phyloP scores from a whole-genome alignment of 1,140 invertebrate species.

The Dolichoris vasculosae region DNA sequence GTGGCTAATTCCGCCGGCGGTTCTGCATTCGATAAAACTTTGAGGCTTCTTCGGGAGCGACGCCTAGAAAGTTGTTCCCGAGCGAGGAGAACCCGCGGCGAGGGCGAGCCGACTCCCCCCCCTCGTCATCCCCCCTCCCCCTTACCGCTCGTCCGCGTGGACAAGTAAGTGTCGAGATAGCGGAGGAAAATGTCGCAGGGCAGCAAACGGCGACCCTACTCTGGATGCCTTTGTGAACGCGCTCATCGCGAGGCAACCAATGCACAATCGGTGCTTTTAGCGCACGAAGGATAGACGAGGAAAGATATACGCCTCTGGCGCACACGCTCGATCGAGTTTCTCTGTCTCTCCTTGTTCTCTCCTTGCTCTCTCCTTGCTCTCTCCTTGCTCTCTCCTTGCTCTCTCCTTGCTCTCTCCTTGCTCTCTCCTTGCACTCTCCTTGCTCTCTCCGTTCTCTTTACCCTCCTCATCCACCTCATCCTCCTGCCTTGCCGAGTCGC shows the following conservation, averaged over 20 bases:
- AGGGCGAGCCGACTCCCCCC: too few relatives aligned
- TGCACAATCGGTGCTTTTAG: background rate
- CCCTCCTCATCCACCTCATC: too few relatives aligned
- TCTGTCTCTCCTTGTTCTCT: background rate
- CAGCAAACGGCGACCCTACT: background rate
- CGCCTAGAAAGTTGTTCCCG: background rate
- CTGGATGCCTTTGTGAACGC: constrained; percentile 1
- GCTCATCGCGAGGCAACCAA: background rate
- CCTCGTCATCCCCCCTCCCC: too few relatives aligned
- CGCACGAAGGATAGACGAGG: background rate
- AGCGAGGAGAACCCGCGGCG: too few relatives aligned
- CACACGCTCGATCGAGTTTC: background rate
- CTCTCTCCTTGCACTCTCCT: background rate
- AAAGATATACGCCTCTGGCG: background rate
- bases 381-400: background rate
- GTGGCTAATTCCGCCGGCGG: too few relatives aligned
- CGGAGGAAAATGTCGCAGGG: background rate
- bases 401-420: background rate
- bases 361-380: background rate
- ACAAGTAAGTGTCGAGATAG: background rate
- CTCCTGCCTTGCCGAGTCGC: background rate
- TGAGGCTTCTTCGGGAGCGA: background rate
- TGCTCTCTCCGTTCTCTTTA: too few relatives aligned
- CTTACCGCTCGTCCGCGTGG: background rate
- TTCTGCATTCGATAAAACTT: background rate